phyloP scores from a whole-genome alignment of 1,140 invertebrate genomes.

The Bathynomus jamesi region DNA sequence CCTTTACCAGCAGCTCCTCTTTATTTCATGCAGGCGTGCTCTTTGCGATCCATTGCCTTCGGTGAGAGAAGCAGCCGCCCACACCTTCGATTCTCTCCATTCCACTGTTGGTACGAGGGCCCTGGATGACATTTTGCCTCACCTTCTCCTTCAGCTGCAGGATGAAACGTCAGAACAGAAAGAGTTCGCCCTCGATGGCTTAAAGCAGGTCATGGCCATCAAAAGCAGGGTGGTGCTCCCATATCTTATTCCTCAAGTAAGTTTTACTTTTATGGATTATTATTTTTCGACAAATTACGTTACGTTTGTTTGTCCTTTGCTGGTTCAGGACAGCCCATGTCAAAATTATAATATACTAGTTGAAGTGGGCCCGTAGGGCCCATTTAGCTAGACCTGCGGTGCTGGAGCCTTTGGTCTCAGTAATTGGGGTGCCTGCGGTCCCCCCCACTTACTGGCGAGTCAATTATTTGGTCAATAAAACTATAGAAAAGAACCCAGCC shows the following conservation, averaged over 20 bases:
- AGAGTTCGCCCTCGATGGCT: constrained; percentile 82
- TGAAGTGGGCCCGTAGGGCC: too few species aligned
- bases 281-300: constrained; percentile 10
- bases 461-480: too few species aligned
- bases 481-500: too few species aligned
- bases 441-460: too few species aligned
- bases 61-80: constrained; percentile 87
- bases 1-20: too few species aligned
- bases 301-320: constrained; percentile 9
- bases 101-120: constrained; percentile 86
- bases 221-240: constrained; percentile 91
- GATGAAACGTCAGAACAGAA: constrained; percentile 52
- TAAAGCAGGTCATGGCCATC: constrained; percentile 93
- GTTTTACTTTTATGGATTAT: background rate
- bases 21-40: constrained; percentile 57
- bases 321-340: too few species aligned
- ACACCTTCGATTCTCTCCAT: constrained; percentile 93
- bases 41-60: constrained; percentile 86
- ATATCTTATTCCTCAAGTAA: constrained; percentile 74
- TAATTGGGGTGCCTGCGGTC: too few species aligned
- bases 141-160: constrained; percentile 74
- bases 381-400: too few species aligned
- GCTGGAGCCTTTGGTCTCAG: too few species aligned
- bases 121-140: constrained; percentile 93
- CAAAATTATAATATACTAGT: too few species aligned